A percentile compares a stretch with the other conserved stretches of the same genome.
These are phyloP conservation scores for Hirudinaria manillensis DNA, from an alignment of 2,888 invertebrate species.

Conservation along the genomic window DNA sequence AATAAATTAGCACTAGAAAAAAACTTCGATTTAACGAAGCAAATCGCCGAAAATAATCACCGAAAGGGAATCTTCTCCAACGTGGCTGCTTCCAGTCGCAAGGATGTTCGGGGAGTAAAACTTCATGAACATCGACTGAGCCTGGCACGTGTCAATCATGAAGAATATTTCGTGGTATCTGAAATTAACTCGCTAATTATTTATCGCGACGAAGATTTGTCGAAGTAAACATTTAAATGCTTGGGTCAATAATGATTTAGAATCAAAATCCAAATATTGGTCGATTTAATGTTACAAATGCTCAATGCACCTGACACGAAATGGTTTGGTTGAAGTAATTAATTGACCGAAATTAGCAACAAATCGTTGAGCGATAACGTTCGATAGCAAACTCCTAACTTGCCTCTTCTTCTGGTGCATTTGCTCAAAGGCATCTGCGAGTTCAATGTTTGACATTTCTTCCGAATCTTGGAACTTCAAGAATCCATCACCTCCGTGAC, in stretches of 20 bases:
- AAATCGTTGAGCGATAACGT: too few species aligned
- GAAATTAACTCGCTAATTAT: slow-evolving; percentile 43
- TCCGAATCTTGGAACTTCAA: slow-evolving; percentile 98
- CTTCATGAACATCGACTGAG: slow-evolving; percentile 94
- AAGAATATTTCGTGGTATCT: slow-evolving; percentile 96
- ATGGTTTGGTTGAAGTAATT: too few species aligned
- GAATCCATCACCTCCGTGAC: slow-evolving; percentile 96
- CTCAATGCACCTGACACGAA: too few species aligned
- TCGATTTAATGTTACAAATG: too few species aligned
- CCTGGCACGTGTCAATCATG: slow-evolving; percentile 98
- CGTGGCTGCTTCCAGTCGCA: slow-evolving; percentile 90
- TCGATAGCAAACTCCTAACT: not conserved
- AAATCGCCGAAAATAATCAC: slow-evolving; percentile 29
- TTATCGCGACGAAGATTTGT: not conserved
- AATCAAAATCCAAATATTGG: too few species aligned
- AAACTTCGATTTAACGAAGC: too few species aligned
- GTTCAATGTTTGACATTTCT: slow-evolving; percentile 93
- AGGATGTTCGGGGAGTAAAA: slow-evolving; percentile 97
- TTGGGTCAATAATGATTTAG: too few species aligned
- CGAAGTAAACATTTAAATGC: not conserved
- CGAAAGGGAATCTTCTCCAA: slow-evolving; percentile 82
- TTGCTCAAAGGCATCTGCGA: slow-evolving; percentile 96
- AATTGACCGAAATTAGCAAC: too few species aligned
- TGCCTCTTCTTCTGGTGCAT: slow-evolving; percentile 98
- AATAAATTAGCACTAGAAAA: not conserved